Evolutionary conservation across 2,113 vertebrate genomes (phyloP), one percentile per base, ranked within the genome.

Genomic region (Clarias macrocephalus): DNA sequence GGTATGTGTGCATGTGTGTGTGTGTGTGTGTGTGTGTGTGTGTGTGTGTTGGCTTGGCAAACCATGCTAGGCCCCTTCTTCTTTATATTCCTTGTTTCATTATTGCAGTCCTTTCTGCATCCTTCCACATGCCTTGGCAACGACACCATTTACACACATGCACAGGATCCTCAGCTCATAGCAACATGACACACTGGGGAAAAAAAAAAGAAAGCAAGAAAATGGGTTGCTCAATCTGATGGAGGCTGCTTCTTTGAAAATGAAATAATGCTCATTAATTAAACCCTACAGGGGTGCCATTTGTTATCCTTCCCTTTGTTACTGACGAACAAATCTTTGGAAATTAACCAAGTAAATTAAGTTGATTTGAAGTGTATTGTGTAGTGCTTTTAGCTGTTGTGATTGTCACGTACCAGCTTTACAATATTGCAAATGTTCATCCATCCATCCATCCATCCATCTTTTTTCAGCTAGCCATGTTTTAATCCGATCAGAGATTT

Each of bases 61-160:
- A 73, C 77, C 37, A 37, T 57, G 72, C 21, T 54, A 86, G 89
- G 82, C 85, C 87, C 80, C 85, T 77, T 75, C 12, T 56, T 70
- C 37, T 85, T 90, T 87, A 86, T 82, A 76, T 80, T 77, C 63
- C 70, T 88, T 56, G 83, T 65, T 88, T 88, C 42, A 89, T 90
- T 90, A 91, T 89, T 88, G 88, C 89, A 82, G 75, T 91, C 86
- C 85, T 88, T 65, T 30, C 88, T 83, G 88, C 73, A 90, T 89
- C 88, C 76, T 82, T 81, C 88, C 82, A 88, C 76, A 81, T 84
- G 87, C 87, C 88, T 87, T 92, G 88, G 89, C 89, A 92, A 92
- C 90, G 59, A 87, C 79, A 88, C 77, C 75, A 42, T 86, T 90
- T 81, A 60, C 83, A 84, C 88, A 82, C 86, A 82, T 83, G 88